Evolutionary conservation across 2,888 invertebrate species (phyloP).

Genomic region (Zelleria hepariella): DNA sequence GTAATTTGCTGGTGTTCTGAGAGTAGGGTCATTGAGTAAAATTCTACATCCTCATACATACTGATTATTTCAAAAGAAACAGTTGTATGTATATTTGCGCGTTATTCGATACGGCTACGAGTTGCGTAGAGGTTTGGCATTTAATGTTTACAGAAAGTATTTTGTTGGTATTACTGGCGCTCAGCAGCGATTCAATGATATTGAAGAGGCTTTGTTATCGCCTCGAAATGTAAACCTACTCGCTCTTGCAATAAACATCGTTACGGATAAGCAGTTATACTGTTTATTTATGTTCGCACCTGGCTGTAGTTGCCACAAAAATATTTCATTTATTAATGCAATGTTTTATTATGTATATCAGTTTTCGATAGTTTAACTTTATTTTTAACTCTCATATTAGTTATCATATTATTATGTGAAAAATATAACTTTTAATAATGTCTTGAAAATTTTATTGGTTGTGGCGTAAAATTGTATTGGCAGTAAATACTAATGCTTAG

Average conservation of each 20-base stretch:
- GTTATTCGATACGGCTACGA: neutral
- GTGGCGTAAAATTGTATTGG: too few relatives aligned
- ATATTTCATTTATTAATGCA: neutral
- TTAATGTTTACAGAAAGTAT: neutral
- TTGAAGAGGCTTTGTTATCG: conserved; percentile 8
- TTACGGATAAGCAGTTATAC: conserved; percentile 15
- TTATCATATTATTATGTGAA: neutral
- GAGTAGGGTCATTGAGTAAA: neutral
- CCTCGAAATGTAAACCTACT: conserved; percentile 22
- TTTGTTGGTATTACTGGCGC: neutral
- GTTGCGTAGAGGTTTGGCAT: neutral
- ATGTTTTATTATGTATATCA: neutral
- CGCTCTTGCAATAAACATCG: conserved; percentile 16
- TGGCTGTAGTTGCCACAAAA: conserved; percentile 1
- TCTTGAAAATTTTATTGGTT: neutral
- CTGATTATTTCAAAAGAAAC: neutral
- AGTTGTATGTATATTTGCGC: neutral
- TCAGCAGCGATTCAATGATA: neutral
- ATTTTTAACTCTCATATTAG: neutral
- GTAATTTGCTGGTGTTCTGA: conserved; percentile 1
- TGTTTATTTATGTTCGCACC: conserved; percentile 11
- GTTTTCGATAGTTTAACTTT: neutral
- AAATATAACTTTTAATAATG: neutral
- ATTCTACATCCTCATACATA: neutral
- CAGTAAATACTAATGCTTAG: too few relatives aligned